A percentile compares a stretch with the other conserved stretches of the same genome.
phyloP scores from a whole-genome alignment of 2,888 invertebrate species.

The Polymixis flavicincta region DNA sequence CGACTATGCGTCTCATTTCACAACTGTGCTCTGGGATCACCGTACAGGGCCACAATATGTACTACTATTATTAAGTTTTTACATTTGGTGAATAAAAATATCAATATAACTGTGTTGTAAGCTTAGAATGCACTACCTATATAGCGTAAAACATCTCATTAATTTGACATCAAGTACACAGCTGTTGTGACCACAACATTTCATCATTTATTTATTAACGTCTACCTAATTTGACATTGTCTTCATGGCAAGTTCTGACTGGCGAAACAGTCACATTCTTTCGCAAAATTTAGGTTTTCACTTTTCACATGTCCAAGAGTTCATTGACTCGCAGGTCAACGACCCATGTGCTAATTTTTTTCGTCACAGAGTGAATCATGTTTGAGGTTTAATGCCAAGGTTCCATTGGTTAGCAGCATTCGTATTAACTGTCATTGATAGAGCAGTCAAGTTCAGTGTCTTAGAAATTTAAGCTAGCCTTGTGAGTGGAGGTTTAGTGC shows the following conservation, averaged over 20 bases:
- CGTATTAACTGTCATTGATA: conserved; percentile 37
- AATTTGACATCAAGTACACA: neutral
- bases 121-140: neutral
- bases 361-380: conserved; percentile 74
- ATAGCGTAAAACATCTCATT: neutral
- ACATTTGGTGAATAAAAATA: neutral
- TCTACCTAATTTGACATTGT: neutral
- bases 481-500: neutral
- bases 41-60: conserved; percentile 83
- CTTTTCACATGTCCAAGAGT: conserved; percentile 66
- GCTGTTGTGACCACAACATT: conserved; percentile 16
- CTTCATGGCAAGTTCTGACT: neutral
- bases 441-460: conserved; percentile 36
- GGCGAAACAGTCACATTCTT: neutral
- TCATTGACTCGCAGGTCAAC: conserved; percentile 77
- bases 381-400: conserved; percentile 76
- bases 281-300: conserved; percentile 47
- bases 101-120: neutral
- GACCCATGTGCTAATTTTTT: conserved; percentile 74
- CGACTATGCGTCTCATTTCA: conserved; percentile 88
- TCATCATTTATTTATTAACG: neutral
- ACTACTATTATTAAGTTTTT: neutral
- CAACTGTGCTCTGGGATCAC: conserved; percentile 85
- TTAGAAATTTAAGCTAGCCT: neutral
- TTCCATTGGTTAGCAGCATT: conserved; percentile 68